These are phyloP conservation scores for Ridgeia piscesae DNA, from an alignment of 1,140 invertebrate genomes.

Conservation along the genomic window DNA sequence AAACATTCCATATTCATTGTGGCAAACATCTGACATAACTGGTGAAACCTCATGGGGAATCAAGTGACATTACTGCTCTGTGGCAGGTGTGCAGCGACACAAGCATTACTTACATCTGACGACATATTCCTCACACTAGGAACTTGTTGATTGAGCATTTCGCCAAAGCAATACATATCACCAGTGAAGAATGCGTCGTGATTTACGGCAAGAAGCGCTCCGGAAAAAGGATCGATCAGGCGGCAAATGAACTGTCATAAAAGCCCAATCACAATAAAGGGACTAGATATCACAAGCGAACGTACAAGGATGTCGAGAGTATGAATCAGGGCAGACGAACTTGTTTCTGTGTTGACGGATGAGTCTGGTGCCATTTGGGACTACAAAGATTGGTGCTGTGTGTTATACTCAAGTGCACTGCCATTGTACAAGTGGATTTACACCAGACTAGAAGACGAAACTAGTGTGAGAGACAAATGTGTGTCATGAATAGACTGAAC, in stretches of 20 bases:
- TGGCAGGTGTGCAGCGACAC: too few relatives aligned
- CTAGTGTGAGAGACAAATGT: neutral
- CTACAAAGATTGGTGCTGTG: neutral
- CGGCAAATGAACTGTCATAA: neutral
- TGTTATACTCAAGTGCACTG: neutral
- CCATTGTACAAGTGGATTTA: neutral
- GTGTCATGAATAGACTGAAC: neutral
- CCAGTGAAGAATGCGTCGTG: neutral
- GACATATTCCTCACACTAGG: neutral
- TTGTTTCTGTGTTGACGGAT: neutral
- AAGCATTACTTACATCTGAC: neutral
- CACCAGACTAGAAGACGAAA: neutral
- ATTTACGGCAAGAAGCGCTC: neutral
- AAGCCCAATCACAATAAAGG: neutral
- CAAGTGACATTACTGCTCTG: neutral
- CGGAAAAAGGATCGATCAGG: neutral
- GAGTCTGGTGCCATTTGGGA: neutral
- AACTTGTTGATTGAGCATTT: neutral
- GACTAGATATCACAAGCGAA: neutral
- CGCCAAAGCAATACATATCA: neutral
- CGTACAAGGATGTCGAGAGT: neutral
- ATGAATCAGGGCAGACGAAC: neutral
- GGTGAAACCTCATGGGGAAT: neutral
- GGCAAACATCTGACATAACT: neutral
- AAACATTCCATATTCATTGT: neutral